These are phyloP conservation scores for Fregata magnificens DNA, from an alignment of 2,113 vertebrate genomes.

Conservation along the genomic window DNA sequence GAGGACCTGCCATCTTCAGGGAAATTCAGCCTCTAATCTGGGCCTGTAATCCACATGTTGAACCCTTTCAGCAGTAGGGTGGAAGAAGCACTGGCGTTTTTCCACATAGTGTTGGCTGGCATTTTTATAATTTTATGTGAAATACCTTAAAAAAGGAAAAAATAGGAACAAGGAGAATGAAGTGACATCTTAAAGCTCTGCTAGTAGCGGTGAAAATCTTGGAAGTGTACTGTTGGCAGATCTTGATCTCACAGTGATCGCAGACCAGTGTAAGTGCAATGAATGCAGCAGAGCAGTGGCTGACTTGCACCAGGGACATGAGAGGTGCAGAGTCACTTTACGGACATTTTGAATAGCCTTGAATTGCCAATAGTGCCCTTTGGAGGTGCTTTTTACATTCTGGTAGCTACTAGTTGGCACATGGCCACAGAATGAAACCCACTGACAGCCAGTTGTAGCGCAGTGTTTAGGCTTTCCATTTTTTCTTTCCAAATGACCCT, in stretches of 20 bases:
- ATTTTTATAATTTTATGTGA: background rate
- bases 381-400: background rate
- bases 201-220: background rate
- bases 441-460: accelerated
- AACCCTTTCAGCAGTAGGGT: background rate
- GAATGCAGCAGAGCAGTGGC: background rate
- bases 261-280: accelerated
- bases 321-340: background rate
- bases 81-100: background rate
- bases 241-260: accelerated
- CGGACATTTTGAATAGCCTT: background rate
- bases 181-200: background rate
- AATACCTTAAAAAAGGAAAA: background rate
- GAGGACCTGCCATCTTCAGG: background rate
- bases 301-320: background rate
- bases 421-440: background rate
- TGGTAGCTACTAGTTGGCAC: background rate
- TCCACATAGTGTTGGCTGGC: background rate
- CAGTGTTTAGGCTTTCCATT: background rate
- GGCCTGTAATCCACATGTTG: background rate
- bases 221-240: background rate
- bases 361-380: background rate
- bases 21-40: background rate
- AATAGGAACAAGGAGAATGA: background rate
- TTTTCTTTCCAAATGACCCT: background rate